Conservation (phyloP, 2,888 invertebrate genomes). For the Eurytoma californica region DNA sequence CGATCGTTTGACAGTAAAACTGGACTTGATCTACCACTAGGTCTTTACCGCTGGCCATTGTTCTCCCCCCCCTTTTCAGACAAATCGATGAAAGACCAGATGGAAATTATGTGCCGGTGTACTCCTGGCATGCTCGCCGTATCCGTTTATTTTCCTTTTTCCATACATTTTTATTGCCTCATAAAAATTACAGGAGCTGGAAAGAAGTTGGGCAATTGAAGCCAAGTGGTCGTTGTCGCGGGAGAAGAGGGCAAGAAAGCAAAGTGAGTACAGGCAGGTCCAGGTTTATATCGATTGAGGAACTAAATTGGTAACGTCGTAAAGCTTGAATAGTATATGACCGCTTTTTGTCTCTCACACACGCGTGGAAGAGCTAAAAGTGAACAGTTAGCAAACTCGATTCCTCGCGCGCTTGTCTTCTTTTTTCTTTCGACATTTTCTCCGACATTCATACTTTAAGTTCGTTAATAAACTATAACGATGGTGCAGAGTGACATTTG, state of each 20-base stretch:
- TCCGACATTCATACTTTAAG: neutral
- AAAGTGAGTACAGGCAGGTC: neutral
- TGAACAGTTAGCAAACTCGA: neutral
- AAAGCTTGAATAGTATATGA: neutral
- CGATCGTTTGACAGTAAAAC: conserved; percentile 11
- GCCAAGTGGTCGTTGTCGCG: neutral
- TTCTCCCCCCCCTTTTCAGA: neutral
- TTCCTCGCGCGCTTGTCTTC: no score
- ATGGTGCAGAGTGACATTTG: no score
- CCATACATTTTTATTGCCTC: neutral
- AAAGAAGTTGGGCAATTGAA: conserved; percentile 1
- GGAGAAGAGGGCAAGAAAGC: neutral
- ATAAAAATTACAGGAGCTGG: conserved; percentile 26
- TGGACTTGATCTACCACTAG: neutral
- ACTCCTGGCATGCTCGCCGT: neutral
- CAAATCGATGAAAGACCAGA: conserved; percentile 43
- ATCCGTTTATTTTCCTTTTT: neutral
- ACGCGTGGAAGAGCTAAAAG: neutral
- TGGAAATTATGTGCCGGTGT: conserved; percentile 34
- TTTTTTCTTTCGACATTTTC: neutral
- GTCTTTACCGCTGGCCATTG: neutral
- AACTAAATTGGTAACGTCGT: conserved; percentile 1
- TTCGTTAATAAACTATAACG: neutral
- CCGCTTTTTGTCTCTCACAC: neutral
- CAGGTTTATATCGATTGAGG: no score